Conservation (phyloP, 23 tunicate genomes). For the Oikopleura dioica region DNA sequence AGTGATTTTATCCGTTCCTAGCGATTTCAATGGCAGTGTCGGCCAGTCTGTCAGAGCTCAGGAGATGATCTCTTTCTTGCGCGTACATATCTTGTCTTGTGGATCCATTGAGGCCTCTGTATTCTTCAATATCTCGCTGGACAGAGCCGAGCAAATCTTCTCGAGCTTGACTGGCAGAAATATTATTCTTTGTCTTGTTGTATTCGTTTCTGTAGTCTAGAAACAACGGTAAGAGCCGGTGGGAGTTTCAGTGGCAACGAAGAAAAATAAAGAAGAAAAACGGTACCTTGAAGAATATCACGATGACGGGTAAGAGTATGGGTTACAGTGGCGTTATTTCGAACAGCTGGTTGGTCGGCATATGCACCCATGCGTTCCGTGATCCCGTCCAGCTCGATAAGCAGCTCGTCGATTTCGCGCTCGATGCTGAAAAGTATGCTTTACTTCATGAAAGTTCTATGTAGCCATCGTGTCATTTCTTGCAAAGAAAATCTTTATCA, state of each 20-base stretch:
- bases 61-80: not conserved
- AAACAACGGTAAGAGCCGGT: not conserved
- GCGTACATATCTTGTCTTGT: not conserved
- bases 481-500: no score
- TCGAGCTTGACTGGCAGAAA: slow-evolving; percentile 29
- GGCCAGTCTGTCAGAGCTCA: not conserved
- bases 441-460: no score
- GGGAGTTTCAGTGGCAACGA: no score
- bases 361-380: not conserved
- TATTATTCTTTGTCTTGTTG: slow-evolving; percentile 44
- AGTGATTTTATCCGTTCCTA: not conserved
- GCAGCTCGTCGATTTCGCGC: not conserved
- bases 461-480: no score
- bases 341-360: not conserved
- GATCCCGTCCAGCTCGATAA: not conserved
- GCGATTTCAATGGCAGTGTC: not conserved
- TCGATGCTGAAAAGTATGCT: no score
- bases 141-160: slow-evolving; percentile 90
- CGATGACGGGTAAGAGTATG: slow-evolving; percentile 75
- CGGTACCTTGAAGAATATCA: slow-evolving; percentile 69
- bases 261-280: no score
- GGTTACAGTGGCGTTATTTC: slow-evolving; percentile 27
- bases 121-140: slow-evolving; percentile 48
- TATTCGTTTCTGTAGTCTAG: slow-evolving; percentile 72
- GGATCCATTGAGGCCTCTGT: not conserved